Conservation (phyloP, 2,888 invertebrate species). For the Brachylomia viminalis region DNA sequence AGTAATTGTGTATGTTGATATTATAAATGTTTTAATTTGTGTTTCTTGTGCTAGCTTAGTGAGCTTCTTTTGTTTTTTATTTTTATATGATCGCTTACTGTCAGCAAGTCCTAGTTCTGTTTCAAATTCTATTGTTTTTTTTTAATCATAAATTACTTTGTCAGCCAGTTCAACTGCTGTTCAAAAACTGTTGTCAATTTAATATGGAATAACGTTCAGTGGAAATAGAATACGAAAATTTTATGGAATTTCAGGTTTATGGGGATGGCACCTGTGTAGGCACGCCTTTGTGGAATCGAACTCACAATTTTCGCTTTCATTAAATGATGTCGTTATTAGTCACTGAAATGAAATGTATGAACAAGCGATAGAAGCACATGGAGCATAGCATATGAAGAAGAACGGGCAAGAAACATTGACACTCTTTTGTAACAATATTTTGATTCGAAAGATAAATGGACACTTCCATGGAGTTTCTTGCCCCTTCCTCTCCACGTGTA, state of each 20-base stretch:
- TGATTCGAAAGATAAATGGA: too few relatives aligned
- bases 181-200: conserved; percentile 10
- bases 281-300: conserved; percentile 8
- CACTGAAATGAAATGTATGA: neutral
- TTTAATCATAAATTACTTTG: neutral
- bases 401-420: too few relatives aligned
- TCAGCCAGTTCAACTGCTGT: neutral
- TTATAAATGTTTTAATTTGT: conserved; percentile 15
- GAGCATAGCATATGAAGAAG: too few relatives aligned
- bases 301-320: neutral
- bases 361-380: neutral
- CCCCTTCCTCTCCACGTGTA: too few relatives aligned
- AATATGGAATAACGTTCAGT: conserved; percentile 11
- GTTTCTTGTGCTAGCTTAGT: neutral
- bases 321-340: neutral
- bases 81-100: neutral
- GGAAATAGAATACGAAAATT: conserved; percentile 41
- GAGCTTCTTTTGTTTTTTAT: neutral
- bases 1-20: conserved; percentile 19
- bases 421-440: too few relatives aligned
- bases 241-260: conserved; percentile 32
- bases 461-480: too few relatives aligned
- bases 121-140: neutral
- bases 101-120: neutral
- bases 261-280: conserved; percentile 8